Evolutionary conservation across 1,140 invertebrate species (phyloP).

Genomic region (Neomicropteryx cornuta): DNA sequence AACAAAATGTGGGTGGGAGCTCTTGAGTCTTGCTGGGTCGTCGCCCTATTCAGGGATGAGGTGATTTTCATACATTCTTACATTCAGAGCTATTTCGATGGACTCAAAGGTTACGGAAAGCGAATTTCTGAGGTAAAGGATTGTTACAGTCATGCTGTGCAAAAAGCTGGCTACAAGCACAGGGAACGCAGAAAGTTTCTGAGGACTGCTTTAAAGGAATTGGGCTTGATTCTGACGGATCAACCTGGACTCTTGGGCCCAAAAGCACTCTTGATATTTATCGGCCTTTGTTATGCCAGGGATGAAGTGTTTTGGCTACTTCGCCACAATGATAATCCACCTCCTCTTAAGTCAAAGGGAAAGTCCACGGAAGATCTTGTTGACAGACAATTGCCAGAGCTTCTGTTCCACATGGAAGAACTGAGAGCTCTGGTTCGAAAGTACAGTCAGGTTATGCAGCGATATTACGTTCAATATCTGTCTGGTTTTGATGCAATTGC

Average conservation of each 20-base stretch:
- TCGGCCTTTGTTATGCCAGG: conserved; percentile 86
- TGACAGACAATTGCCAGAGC: conserved; percentile 89
- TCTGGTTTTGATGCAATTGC: conserved; percentile 91
- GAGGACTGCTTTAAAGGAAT: conserved; percentile 87
- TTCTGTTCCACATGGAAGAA: conserved; percentile 98
- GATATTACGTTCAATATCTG: conserved; percentile 96
- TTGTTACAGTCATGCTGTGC: conserved; percentile 78
- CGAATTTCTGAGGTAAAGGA: conserved; percentile 91
- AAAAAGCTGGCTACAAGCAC: conserved; percentile 82
- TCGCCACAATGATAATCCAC: conserved; percentile 91
- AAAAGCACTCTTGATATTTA: conserved; percentile 94
- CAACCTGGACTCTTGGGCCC: conserved; percentile 95
- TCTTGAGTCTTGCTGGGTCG: conserved; percentile 87
- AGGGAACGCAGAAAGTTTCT: conserved; percentile 94
- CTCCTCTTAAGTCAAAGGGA: conserved; percentile 72
- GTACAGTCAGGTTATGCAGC: conserved; percentile 93
- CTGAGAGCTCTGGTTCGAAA: conserved; percentile 84
- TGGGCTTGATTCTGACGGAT: conserved; percentile 91
- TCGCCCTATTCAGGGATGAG: conserved; percentile 94
- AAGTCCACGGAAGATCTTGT: conserved; percentile 82
- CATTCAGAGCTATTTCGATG: conserved; percentile 87
- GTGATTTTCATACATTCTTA: conserved; percentile 93
- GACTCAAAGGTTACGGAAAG: conserved; percentile 91
- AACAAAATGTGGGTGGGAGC: conserved; percentile 86
- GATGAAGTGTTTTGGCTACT: conserved; percentile 97